These are phyloP conservation scores for Nycticebus coucang DNA, from an alignment of 2,113 vertebrate species.

Conservation along the genomic window DNA sequence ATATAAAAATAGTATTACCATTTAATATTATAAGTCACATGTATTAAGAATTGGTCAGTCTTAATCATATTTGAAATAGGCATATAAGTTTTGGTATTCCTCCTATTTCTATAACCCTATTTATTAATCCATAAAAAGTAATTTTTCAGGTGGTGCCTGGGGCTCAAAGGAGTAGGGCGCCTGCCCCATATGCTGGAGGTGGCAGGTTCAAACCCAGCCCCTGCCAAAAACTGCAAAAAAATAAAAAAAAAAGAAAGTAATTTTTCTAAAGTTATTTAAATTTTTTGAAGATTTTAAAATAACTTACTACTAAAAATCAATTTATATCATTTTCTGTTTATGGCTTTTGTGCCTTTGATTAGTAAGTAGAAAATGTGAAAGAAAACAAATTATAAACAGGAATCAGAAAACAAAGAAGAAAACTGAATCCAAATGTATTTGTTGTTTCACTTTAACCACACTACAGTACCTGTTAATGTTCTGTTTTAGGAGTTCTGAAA, in stretches of 20 bases:
- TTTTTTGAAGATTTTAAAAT: neutral
- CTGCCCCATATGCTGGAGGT: no score
- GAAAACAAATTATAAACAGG: neutral
- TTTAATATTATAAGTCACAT: neutral
- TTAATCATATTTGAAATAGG: neutral
- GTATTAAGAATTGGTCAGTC: neutral
- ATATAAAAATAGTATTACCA: neutral
- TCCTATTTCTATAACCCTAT: neutral
- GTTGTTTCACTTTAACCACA: neutral
- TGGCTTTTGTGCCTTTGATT: neutral
- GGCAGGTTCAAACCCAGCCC: no score
- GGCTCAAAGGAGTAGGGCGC: no score
- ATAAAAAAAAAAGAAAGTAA: neutral
- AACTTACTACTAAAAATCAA: neutral
- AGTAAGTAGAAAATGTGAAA: neutral
- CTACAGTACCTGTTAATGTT: neutral
- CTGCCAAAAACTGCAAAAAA: no score
- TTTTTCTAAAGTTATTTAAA: neutral
- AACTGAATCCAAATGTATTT: neutral
- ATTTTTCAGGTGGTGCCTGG: no score
- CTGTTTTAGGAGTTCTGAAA: neutral
- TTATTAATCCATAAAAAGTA: neutral
- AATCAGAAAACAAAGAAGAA: neutral
- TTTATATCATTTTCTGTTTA: neutral
- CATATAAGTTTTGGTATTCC: neutral